Evolutionary conservation across 2,888 invertebrate species (phyloP), one percentile per base, ranked within the genome.

Genomic region (Mamestra brassicae): DNA sequence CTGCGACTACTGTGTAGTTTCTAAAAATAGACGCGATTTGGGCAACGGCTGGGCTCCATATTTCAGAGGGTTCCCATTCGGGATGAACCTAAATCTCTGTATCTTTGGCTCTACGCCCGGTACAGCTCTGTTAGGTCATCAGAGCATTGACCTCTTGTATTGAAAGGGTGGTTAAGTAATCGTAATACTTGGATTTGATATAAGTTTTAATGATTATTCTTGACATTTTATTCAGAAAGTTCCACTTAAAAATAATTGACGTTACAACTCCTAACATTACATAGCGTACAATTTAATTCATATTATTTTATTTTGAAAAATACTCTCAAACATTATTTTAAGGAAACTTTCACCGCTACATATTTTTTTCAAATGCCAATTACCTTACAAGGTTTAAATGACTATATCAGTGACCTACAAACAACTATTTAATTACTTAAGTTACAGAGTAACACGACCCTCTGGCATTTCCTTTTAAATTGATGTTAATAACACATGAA

Each of bases 21-120:
- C 89, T 87, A 90, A 91, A 92, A 91, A 92, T 89, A 92, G 88
- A 88, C 84, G 84, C 86, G 81, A 90, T 90, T 90, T 88, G 87
- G 89, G 88, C 89, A 91, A 89, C 90, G 90, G 88, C 85, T 90
- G 91, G 85, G 82, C 76, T 85, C 89, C 90, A 93, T 93, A 93
- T 93, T 90, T 93, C 90, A 92, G 90, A 86, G 85, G 87, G 78
- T 85, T 84, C 85, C 90, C 89, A 87, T 91, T 92, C 74, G 88
- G 92, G 89, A 91, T 91, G 91, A 91, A 91, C 92, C 91, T 93
- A 93, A 94, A 94, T 94, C 92, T 92, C 89, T 85, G 88, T 91
- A 92, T 91, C 89, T 87, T 91, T 94, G 94, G 93, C 93, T 92
- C 88, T 66, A 72, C 86, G 90, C 93, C 93, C 91, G 76, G 83